Evolutionary conservation across 2,888 invertebrate species (phyloP).

Genomic region (Gibbula magus): DNA sequence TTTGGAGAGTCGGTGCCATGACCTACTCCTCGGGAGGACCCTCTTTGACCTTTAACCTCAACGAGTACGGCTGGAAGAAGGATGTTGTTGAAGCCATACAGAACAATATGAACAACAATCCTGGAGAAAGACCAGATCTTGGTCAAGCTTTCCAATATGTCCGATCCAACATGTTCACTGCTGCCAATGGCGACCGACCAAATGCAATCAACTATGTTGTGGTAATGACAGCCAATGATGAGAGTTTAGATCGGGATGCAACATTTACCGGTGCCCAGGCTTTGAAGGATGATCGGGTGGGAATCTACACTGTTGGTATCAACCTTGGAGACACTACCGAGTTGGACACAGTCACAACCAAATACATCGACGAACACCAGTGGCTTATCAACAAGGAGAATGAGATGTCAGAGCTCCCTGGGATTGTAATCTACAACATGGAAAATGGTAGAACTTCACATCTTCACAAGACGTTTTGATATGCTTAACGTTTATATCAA

Average conservation of each 20-base stretch:
- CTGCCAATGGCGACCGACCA: conserved; percentile 38
- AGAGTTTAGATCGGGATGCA: not conserved
- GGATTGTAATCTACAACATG: conserved; percentile 47
- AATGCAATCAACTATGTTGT: conserved; percentile 42
- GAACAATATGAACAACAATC: conserved; percentile 2
- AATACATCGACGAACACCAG: conserved; percentile 48
- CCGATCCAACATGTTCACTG: conserved; percentile 28
- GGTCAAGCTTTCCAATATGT: conserved; percentile 37
- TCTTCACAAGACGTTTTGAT: not conserved
- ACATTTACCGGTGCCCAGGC: not conserved
- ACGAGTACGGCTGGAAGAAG: conserved; percentile 44
- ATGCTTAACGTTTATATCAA: no score
- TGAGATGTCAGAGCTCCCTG: conserved; percentile 51
- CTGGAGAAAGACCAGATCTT: conserved; percentile 34
- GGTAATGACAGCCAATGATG: conserved; percentile 41
- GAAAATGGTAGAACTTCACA: conserved; percentile 45
- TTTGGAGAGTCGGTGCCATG: conserved; percentile 54
- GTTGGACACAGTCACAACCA: conserved; percentile 58
- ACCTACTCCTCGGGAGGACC: conserved; percentile 44
- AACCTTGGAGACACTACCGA: conserved; percentile 46
- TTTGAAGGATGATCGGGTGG: conserved; percentile 20
- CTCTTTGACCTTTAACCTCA: conserved; percentile 48
- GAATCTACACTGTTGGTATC: conserved; percentile 41
- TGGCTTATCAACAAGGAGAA: conserved; percentile 41
- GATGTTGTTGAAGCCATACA: conserved; percentile 36